Evolutionary conservation across 2,113 vertebrate genomes (phyloP).

Genomic region (Cheirogaleus medius): DNA sequence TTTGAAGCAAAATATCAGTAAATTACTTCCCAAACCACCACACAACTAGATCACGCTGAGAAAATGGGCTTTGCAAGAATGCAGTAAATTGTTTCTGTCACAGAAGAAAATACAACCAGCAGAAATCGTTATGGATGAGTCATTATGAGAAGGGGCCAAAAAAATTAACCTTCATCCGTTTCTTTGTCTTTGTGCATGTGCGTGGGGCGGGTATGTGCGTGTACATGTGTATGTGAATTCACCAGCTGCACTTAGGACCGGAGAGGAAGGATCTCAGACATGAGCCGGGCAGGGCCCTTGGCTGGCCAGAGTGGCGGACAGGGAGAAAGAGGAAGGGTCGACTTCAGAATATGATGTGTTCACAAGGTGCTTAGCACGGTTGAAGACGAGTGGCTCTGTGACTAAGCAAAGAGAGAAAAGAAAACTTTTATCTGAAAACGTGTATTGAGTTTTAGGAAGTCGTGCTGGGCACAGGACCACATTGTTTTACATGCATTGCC

Average conservation of each 20-base stretch:
- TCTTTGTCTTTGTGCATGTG: conserved; percentile 62
- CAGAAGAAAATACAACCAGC: conserved; percentile 87
- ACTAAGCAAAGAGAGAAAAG: not conserved
- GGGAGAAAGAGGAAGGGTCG: not conserved
- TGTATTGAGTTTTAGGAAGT: not conserved
- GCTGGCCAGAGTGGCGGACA: not conserved
- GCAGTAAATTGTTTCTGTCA: conserved; percentile 89
- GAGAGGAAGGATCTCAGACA: not conserved
- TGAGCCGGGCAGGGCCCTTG: not conserved
- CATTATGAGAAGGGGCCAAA: conserved; percentile 83
- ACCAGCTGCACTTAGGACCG: not conserved
- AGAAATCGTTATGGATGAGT: conserved; percentile 87
- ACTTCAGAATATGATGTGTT: not conserved
- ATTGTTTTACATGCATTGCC: rapidly evolving
- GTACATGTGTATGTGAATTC: conserved; percentile 53
- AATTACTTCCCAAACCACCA: conserved; percentile 88
- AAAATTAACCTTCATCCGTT: conserved; percentile 84
- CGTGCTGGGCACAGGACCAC: too few species aligned
- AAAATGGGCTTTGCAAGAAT: conserved; percentile 88
- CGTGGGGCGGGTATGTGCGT: rapidly evolving
- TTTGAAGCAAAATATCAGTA: conserved; percentile 87
- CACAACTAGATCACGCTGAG: conserved; percentile 88
- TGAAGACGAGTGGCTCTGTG: not conserved
- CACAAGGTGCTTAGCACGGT: not conserved
- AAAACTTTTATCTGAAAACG: not conserved